A percentile compares a stretch with the other conserved stretches of the same genome.
Conservation (phyloP, 1,140 invertebrate species). For the Hylyphantes graminicola region DNA sequence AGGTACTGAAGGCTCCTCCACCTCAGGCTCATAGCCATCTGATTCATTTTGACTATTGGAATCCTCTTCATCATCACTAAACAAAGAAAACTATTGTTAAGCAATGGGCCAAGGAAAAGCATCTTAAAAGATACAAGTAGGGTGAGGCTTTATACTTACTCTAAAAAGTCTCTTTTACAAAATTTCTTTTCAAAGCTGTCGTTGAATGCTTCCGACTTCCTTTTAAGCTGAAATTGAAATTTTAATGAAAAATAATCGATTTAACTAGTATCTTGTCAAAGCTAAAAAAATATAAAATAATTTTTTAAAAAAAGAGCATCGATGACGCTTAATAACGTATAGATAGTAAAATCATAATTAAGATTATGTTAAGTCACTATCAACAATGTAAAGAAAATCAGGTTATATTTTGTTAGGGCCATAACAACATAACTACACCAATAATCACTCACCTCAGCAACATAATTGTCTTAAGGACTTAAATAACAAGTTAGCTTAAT, state of each 20-base stretch:
- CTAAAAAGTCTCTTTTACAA: slow-evolving; percentile 39
- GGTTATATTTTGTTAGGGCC: too few species aligned
- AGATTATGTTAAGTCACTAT: too few species aligned
- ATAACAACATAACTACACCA: too few species aligned
- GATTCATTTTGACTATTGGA: slow-evolving; percentile 50
- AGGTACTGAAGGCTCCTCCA: slow-evolving; percentile 3
- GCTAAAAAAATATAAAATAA: neutral
- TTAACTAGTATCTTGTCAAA: neutral
- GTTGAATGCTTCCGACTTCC: slow-evolving; percentile 48
- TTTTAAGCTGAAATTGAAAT: slow-evolving; percentile 27
- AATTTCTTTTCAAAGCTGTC: slow-evolving; percentile 47
- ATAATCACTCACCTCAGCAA: too few species aligned
- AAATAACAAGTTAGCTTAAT: too few species aligned
- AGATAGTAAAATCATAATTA: too few species aligned
- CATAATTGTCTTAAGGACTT: too few species aligned
- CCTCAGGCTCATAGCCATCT: slow-evolving; percentile 12
- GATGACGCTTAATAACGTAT: too few species aligned
- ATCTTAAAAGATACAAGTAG: neutral
- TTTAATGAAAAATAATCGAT: neutral
- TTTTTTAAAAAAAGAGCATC: neutral
- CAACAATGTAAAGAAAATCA: too few species aligned
- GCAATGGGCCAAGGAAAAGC: neutral
- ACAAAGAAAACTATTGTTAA: neutral
- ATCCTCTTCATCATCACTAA: slow-evolving; percentile 45
- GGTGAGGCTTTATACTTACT: neutral